Percentiles rank a stretch among this genome's conserved stretches.
These are phyloP conservation scores for Temnothorax nylanderi DNA, from an alignment of 1,140 invertebrate genomes.

Conservation along the genomic window DNA sequence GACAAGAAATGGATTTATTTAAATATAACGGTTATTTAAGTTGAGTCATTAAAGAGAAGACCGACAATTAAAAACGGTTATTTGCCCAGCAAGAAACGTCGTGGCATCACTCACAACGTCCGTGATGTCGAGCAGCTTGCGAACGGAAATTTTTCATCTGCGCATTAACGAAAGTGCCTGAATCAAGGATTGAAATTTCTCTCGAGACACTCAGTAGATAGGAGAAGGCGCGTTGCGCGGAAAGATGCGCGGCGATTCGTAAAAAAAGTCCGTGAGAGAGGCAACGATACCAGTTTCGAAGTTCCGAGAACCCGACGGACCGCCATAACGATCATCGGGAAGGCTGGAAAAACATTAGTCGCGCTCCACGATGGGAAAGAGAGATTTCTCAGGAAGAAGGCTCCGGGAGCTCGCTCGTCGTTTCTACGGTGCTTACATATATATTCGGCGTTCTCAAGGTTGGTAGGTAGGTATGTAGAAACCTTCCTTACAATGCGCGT, in stretches of 20 bases:
- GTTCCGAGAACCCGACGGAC: constrained; percentile 27
- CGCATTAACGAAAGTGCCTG: neutral
- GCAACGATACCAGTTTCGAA: constrained; percentile 60
- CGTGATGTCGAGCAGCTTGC: neutral
- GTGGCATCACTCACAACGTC: neutral
- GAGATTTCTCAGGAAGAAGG: constrained; percentile 42
- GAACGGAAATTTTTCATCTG: neutral
- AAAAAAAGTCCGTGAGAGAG: constrained; percentile 29
- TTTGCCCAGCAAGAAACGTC: neutral
- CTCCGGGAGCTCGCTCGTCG: constrained; percentile 41
- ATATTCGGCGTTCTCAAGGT: constrained; percentile 69
- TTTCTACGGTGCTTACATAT: constrained; percentile 18
- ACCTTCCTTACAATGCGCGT: constrained; percentile 74
- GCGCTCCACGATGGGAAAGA: neutral
- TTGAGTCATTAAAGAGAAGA: neutral
- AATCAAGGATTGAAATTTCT: neutral
- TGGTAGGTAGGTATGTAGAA: constrained; percentile 70
- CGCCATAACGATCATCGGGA: constrained; percentile 38
- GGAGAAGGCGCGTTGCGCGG: constrained; percentile 10
- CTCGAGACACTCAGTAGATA: constrained; percentile 17
- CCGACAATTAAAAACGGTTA: neutral
- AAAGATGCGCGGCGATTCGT: constrained; percentile 43
- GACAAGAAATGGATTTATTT: neutral
- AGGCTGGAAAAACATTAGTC: constrained; percentile 40
- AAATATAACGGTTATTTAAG: neutral